A percentile compares a stretch with the other conserved stretches of the same genome.
These are phyloP conservation scores for Stichodactyla helianthus DNA, from an alignment of 64 coral and sea anemone genomes.

Conservation along the genomic window DNA sequence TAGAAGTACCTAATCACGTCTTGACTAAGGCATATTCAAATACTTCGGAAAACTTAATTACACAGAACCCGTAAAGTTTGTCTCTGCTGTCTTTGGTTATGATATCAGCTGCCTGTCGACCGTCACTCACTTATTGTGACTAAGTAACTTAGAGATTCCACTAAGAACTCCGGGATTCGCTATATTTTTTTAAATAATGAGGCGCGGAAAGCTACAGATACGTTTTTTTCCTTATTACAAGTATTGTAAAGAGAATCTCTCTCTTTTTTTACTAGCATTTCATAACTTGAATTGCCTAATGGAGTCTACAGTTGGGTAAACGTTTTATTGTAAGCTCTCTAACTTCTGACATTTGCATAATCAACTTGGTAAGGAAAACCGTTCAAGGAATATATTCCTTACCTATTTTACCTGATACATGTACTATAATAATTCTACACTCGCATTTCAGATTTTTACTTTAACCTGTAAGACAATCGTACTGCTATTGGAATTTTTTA, in stretches of 20 bases:
- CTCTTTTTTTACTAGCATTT: not conserved
- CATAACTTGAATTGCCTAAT: not conserved
- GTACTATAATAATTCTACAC: not conserved
- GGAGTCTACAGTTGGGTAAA: not conserved
- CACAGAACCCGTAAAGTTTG: constrained; percentile 9
- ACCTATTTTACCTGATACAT: not conserved
- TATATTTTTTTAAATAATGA: not conserved
- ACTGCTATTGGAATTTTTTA: not conserved
- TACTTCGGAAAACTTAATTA: not conserved
- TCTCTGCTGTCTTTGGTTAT: constrained; percentile 1
- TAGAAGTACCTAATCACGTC: not conserved
- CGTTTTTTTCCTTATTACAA: not conserved
- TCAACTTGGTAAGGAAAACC: not conserved
- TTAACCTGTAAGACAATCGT: not conserved
- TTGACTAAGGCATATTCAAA: not conserved
- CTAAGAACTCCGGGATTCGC: not conserved
- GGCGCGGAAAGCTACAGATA: not conserved
- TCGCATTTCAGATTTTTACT: not conserved
- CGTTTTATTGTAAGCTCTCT: not conserved
- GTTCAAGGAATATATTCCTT: not conserved
- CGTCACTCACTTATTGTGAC: not conserved
- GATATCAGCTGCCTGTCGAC: not conserved
- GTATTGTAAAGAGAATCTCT: not conserved
- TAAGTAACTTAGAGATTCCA: too few relatives aligned
- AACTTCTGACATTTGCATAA: not conserved